These are phyloP conservation scores for Cepaea hortensis DNA, from an alignment of 2,888 invertebrate genomes.

Conservation along the genomic window DNA sequence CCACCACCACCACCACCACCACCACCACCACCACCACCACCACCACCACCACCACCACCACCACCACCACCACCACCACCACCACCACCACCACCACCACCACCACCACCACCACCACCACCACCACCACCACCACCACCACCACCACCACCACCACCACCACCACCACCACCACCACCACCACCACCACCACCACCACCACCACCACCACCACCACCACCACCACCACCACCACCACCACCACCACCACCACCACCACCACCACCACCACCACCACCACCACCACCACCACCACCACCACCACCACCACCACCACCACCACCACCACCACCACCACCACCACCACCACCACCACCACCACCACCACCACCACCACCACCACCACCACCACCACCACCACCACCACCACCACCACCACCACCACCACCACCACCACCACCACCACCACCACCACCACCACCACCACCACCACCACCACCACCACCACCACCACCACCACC, in stretches of 20 bases:
- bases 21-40: conserved; percentile 5
- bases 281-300: background rate
- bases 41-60: background rate
- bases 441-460: conserved; percentile 1
- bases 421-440: background rate
- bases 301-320: conserved; percentile 2
- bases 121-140: background rate
- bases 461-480: background rate
- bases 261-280: conserved; percentile 5
- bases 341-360: background rate
- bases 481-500: background rate
- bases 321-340: background rate
- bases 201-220: conserved; percentile 1
- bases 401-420: conserved; percentile 1
- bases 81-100: background rate
- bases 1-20: background rate
- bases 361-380: background rate
- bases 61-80: conserved; percentile 2
- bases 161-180: conserved; percentile 1
- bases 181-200: background rate
- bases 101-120: background rate
- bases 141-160: background rate
- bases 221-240: background rate
- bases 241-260: background rate
- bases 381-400: background rate